Conservation (phyloP, 2,888 invertebrate species). For the Omphaloscelis lunosa region DNA sequence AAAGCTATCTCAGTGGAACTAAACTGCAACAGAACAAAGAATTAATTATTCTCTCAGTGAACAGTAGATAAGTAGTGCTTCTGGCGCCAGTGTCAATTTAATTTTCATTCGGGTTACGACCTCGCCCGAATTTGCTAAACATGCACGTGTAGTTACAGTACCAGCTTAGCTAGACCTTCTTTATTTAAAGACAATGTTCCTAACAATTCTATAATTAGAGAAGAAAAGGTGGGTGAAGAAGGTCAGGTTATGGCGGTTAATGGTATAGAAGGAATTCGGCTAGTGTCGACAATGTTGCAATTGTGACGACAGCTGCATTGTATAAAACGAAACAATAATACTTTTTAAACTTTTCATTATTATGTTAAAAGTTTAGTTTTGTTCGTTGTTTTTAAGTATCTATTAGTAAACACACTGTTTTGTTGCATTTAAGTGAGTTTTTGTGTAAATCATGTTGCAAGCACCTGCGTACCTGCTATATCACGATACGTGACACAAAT, state of each 20-base stretch:
- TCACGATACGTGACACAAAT: neutral
- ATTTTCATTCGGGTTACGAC: slow-evolving; percentile 73
- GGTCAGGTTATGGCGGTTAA: slow-evolving; percentile 54
- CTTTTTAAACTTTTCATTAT: slow-evolving; percentile 57
- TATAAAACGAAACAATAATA: slow-evolving; percentile 65
- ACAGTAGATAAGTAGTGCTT: slow-evolving; percentile 44
- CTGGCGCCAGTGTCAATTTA: slow-evolving; percentile 69
- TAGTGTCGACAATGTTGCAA: slow-evolving; percentile 57
- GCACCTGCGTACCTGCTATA: neutral
- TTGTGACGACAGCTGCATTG: slow-evolving; percentile 62
- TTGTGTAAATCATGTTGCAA: neutral
- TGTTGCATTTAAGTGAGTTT: slow-evolving; percentile 10
- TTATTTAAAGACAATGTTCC: slow-evolving; percentile 12
- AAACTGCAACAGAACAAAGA: slow-evolving; percentile 48
- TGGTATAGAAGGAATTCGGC: slow-evolving; percentile 56
- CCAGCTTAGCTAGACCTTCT: slow-evolving; percentile 53
- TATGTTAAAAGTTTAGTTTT: slow-evolving; percentile 34
- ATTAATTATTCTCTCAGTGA: slow-evolving; percentile 53
- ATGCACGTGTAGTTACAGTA: slow-evolving; percentile 50
- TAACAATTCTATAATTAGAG: neutral
- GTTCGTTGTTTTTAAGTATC: slow-evolving; percentile 36
- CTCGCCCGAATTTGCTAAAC: slow-evolving; percentile 66
- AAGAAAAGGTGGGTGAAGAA: slow-evolving; percentile 9
- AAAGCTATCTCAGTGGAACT: slow-evolving; percentile 16
- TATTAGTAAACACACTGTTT: slow-evolving; percentile 31